phyloP scores from a whole-genome alignment of 2,113 vertebrate genomes.

The Tyrannus savana region DNA sequence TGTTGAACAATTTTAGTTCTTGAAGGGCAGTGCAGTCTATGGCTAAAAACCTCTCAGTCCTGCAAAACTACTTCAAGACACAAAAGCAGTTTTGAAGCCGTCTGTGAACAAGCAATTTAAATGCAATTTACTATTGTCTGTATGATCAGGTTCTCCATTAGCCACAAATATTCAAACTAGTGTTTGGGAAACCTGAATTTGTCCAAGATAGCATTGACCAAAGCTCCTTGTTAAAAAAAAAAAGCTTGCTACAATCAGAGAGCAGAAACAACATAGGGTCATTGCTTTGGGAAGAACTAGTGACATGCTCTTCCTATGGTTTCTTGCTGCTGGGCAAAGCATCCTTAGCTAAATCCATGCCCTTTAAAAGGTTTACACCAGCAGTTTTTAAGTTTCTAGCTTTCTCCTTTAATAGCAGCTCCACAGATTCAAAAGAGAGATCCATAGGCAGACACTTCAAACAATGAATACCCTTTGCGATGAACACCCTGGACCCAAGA shows the following conservation, averaged over 20 bases:
- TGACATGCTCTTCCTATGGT: accelerated
- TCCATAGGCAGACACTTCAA: not conserved
- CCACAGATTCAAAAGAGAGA: not conserved
- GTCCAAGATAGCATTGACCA: not conserved
- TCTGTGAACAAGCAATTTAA: not conserved
- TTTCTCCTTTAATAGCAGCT: not conserved
- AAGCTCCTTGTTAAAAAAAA: not conserved
- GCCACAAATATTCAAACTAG: not conserved
- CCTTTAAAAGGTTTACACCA: not conserved
- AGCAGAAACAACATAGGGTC: not conserved
- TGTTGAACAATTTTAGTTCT: not conserved
- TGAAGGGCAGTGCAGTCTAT: not conserved
- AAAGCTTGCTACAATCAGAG: not conserved
- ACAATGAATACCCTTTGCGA: not conserved
- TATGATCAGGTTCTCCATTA: not conserved
- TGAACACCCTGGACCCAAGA: not conserved
- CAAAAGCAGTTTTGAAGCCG: not conserved
- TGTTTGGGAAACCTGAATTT: not conserved
- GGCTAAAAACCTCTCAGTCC: not conserved
- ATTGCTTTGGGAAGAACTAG: not conserved
- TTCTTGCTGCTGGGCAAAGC: not conserved
- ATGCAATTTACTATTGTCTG: not conserved
- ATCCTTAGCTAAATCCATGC: not conserved
- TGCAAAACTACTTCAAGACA: not conserved
- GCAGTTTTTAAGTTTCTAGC: not conserved